Base-by-base conservation (phyloP, 2,888 invertebrate species). In the Hypomecis punctinalis region DNA sequence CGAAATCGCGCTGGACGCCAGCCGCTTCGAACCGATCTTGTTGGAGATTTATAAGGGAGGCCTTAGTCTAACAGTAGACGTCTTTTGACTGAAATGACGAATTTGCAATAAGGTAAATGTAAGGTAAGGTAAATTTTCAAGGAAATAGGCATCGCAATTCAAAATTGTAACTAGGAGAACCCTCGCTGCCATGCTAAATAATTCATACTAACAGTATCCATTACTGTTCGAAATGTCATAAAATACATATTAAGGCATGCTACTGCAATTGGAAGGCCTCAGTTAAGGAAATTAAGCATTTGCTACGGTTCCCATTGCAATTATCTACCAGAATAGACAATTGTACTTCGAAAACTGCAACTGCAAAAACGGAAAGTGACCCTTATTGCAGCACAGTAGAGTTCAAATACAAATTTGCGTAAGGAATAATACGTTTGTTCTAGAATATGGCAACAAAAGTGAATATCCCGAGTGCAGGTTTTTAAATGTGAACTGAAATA, bases 271-370 rank as follows among this genome's bases (percentile, higher is more conserved):
- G 67, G 23, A 23, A 23, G 23, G 61, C 65, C 48, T 53, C 54
- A 53, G 59, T 76, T 37, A 78, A 82, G 85, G 83, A 86, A 85
- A 84, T 80, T 77, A 81, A 69, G 81, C 86, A 86, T 80, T 76
- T 84, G 85, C 75, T 78, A 66, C 71, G 67, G 70, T 68, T 77
- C 69, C 75, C 75, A 71, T 70, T 73, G 77, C 80, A 85, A 85
- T 85, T 84, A 85, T 81, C 67, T 68, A 70, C 61, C 70, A 69
- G 77, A 81, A 77, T 76, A 71, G 71, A 68, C 67, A 67, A 69
- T 67, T 69, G 64, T 65, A 62, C 62, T 33, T 23, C 35, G 43
- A 39, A 8, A 46, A 65, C 40, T 36, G 9, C 42, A 33, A 52
- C 39, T 11, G 42, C n/a, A 33, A 1, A 6, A 13, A 40, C 7